Evolutionary conservation across 2,797 vertebrate genomes (phyloP).

Genomic region (Luscinia luscinia): DNA sequence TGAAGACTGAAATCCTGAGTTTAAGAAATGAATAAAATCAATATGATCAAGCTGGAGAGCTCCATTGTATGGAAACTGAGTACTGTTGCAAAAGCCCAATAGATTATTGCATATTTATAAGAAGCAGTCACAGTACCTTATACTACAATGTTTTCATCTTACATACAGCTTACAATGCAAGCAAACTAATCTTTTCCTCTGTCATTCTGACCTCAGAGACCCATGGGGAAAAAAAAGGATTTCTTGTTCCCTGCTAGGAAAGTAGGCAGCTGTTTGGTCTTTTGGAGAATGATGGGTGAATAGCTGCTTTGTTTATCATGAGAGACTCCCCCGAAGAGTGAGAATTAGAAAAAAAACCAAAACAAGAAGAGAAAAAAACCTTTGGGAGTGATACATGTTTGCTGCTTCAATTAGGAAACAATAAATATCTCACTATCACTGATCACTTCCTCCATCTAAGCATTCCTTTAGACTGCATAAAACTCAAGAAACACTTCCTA

Average conservation of each 20-base stretch:
- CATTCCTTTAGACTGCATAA: background rate
- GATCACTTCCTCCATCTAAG: background rate
- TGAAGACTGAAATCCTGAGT: background rate
- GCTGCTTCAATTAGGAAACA: background rate
- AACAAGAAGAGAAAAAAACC: background rate
- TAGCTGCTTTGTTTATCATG: slow-evolving; percentile 30
- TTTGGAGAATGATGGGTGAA: slow-evolving; percentile 27
- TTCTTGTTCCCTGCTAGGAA: slow-evolving; percentile 32
- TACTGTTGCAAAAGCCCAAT: background rate
- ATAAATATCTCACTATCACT: background rate
- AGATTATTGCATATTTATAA: background rate
- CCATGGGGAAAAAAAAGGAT: background rate
- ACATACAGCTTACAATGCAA: background rate
- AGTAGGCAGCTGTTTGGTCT: slow-evolving; percentile 7
- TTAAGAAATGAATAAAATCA: background rate
- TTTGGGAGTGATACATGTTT: background rate
- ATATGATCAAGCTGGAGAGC: background rate
- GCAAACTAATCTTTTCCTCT: slow-evolving; percentile 14
- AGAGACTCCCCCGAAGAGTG: background rate
- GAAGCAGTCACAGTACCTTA: background rate
- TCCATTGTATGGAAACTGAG: background rate
- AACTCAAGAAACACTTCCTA: background rate
- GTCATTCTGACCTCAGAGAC: background rate
- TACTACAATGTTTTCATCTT: background rate
- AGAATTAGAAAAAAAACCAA: background rate